Evolutionary conservation across 2,888 invertebrate species (phyloP), one percentile per base, ranked within the genome.

Genomic region (Chouioia cunea): DNA sequence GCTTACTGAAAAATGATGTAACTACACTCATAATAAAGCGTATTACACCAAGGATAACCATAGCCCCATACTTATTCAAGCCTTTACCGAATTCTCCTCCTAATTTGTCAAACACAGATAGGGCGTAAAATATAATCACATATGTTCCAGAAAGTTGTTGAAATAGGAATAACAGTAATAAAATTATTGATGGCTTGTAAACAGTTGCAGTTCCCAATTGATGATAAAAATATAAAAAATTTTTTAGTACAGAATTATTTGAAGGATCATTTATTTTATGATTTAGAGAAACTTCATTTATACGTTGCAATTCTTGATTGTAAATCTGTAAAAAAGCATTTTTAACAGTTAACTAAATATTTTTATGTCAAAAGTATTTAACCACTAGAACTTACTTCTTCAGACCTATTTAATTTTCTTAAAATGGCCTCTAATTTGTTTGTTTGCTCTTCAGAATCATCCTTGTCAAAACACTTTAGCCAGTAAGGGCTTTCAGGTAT

Each of bases 401-500:
- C 76, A 60, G 85, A 80, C 15, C 79, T 81, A 79, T 89, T 88
- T 6, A 89, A 79, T 85, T 86, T 87, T 70, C 80, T 80, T 8
- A 89, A 76, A n/a, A 87, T 84, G 65, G 77, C 79, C 23, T 86
- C 81, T 4, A 87, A 86, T 2, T 76, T 77, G 4, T 77, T 73
- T 53, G 70, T 66, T 43, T 73, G 73, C 46, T 77, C 74, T 62
- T 76, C 75, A 15, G 72, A 72, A 27, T 75, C 75, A 44, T 76
- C 82, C 60, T 84, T 82, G 75, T 80, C 82, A 76, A 89, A 88
- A 48, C 84, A 85, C 1, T 87, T 76, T n/a, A 88, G 80, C 90
- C 90, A 90, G 71, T 88, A 86, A 0, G 90, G 90, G 74, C 89
- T 89, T 80, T 90, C 90, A 0, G 90, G 90, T 53, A 89, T 76